Conservation (phyloP, 2,888 invertebrate genomes). For the Leptothorax acervorum region DNA sequence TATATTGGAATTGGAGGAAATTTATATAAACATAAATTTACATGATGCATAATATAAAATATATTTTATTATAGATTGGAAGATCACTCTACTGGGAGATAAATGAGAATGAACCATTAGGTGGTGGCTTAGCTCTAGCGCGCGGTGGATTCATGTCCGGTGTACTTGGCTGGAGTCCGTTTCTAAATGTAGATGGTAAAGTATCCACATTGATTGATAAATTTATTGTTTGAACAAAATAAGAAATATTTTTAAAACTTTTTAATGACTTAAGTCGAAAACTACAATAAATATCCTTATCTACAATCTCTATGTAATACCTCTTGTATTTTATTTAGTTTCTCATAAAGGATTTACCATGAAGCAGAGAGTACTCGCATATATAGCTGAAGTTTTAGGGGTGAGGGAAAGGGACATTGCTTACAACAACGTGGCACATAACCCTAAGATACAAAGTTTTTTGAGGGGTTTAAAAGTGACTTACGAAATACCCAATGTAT, state of each 20-base stretch:
- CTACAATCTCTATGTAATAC: neutral
- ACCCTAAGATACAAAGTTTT: conserved; percentile 73
- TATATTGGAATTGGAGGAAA: neutral
- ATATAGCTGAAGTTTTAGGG: conserved; percentile 77
- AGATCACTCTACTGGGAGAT: conserved; percentile 91
- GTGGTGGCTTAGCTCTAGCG: conserved; percentile 95
- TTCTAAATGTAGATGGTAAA: conserved; percentile 95
- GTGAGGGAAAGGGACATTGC: neutral
- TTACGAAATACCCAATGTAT: conserved; percentile 85
- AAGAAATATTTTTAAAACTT: neutral
- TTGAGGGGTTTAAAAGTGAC: conserved; percentile 86
- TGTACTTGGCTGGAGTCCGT: conserved; percentile 94
- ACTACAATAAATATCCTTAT: neutral
- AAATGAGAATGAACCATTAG: conserved; percentile 87
- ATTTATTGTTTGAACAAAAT: neutral
- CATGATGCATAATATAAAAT: neutral
- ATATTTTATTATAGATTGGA: conserved; percentile 87
- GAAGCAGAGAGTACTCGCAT: conserved; percentile 86
- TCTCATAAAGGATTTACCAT: conserved; percentile 93
- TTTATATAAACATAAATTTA: conserved; percentile 33
- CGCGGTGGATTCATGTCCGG: conserved; percentile 97
- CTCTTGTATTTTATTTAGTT: conserved; percentile 85
- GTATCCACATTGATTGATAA: conserved; percentile 36
- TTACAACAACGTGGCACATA: rapidly evolving
- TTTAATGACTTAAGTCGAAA: neutral